phyloP scores from a whole-genome alignment of 2,888 invertebrate species.

The Sipunculus nudus region DNA sequence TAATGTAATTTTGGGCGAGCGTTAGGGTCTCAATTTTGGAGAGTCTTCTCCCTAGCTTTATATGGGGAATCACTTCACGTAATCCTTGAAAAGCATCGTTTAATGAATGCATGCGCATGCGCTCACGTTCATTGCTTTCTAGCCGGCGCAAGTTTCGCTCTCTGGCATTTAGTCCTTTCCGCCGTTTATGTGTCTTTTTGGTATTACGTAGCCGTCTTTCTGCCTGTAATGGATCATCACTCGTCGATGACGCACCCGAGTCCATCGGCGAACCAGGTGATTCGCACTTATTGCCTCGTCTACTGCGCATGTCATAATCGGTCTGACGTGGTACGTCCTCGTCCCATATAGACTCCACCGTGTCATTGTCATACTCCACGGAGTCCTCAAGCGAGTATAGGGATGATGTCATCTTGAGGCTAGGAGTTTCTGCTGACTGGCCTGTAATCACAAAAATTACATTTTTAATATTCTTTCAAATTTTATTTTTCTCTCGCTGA shows the following conservation, averaged over 20 bases:
- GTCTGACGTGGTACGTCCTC: too few relatives aligned
- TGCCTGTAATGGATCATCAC: conserved; percentile 39
- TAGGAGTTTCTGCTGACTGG: conserved; percentile 8
- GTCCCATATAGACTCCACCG: background rate
- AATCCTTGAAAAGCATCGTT: conserved; percentile 91
- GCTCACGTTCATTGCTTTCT: conserved; percentile 89
- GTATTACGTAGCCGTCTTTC: background rate
- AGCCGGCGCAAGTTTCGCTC: conserved; percentile 86
- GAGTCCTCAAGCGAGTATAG: conserved; percentile 1
- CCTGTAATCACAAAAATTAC: conserved; percentile 13
- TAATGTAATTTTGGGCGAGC: conserved; percentile 88
- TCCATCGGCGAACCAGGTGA: conserved; percentile 58
- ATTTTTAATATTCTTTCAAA: too few relatives aligned
- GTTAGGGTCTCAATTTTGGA: conserved; percentile 90
- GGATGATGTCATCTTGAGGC: background rate
- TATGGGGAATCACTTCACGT: conserved; percentile 85
- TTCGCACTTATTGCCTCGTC: conserved; percentile 39
- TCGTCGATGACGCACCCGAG: conserved; percentile 55
- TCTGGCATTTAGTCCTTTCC: conserved; percentile 81
- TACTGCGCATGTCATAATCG: conserved; percentile 32
- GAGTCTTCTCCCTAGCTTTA: conserved; percentile 83
- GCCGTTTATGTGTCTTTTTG: conserved; percentile 68
- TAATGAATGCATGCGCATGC: conserved; percentile 91
- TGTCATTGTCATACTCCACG: conserved; percentile 9
- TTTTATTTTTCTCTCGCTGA: too few relatives aligned